These are phyloP conservation scores for Capitella teleta DNA, from an alignment of 1,140 invertebrate species.

Conservation along the genomic window DNA sequence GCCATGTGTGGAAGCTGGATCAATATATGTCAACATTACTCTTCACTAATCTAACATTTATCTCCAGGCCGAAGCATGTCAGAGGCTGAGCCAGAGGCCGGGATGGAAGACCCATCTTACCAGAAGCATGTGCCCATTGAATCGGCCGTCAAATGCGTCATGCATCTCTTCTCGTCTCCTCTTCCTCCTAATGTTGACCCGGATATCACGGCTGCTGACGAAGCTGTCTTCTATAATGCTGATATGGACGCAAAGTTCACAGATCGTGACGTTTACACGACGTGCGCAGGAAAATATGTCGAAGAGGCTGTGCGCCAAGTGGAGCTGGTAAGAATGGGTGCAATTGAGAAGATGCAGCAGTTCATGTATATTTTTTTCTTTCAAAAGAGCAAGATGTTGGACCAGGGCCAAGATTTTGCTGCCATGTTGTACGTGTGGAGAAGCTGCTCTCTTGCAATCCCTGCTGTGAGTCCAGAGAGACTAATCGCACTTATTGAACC, in stretches of 20 bases:
- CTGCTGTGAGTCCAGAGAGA: conserved; percentile 42
- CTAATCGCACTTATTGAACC: neutral
- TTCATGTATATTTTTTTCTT: neutral
- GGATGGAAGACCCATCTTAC: too few species aligned
- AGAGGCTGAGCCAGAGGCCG: too few species aligned
- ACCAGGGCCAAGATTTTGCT: conserved; percentile 43
- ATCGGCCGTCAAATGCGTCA: too few species aligned
- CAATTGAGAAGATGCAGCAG: neutral
- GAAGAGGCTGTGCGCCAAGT: neutral
- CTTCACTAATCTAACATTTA: too few species aligned
- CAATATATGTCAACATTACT: too few species aligned
- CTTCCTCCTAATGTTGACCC: neutral
- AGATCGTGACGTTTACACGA: neutral
- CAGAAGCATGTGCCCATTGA: too few species aligned
- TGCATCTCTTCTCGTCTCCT: too few species aligned
- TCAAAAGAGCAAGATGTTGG: neutral
- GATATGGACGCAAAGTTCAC: neutral
- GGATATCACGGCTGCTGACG: neutral
- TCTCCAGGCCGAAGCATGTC: too few species aligned
- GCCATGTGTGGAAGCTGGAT: too few species aligned
- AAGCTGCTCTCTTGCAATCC: conserved; percentile 94
- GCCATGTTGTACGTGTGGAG: conserved; percentile 99
- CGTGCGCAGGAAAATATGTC: neutral
- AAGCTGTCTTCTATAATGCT: neutral
- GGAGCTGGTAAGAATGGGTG: neutral